Base-by-base conservation (phyloP, 2,797 vertebrate species). In the Thamnophis elegans region DNA sequence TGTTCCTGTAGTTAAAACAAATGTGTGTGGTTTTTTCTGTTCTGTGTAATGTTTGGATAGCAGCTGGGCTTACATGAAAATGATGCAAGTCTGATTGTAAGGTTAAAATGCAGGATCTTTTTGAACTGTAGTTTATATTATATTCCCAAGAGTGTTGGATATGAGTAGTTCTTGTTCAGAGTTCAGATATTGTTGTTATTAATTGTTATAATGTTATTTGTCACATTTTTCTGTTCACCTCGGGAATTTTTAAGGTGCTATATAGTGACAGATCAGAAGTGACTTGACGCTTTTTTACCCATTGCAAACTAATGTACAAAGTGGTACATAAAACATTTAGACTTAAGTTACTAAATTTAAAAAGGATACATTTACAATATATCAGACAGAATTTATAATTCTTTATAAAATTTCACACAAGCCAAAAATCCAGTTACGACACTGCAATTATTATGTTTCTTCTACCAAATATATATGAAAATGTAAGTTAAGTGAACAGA, bases 11-110 rank as follows among this genome's bases (percentile, higher is more conserved):
- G 68, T 42, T 87, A 60, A 93, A 82, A 47, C 12, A 10, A 7
- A 92, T 93, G 47, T 36, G 26, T 90, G 85, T n/a, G 56, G 42
- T 55, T 95, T 92, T 11, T 93, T 94, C 60, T 90, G 62, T 95
- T 65, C 93, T 95, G 59, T 93, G 13, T 85, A 93, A 93, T 92
- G 5, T 36, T 62, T 86, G 90, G 89, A 86, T 93, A 95, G 60
- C 68, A 82, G 26, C 88, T 92, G 32, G 60, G 28, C 32, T 51
- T 53, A 68, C 86, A 91, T 90, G 65, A 59, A 22, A 32, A 22
- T 90, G 56, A 92, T 92, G 90, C 89, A 93, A 62, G 11, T 92
- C 85, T 91, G 2, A 93, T 20, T 25, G 16, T 93, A 42, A 62
- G 26, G 86, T 60, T 58, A 73, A 94, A 93, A 92, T 13, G 1